Percentiles rank a stretch among this genome's conserved stretches.
phyloP scores from a whole-genome alignment of 2,888 invertebrate species.

The Melieria crassipennis region DNA sequence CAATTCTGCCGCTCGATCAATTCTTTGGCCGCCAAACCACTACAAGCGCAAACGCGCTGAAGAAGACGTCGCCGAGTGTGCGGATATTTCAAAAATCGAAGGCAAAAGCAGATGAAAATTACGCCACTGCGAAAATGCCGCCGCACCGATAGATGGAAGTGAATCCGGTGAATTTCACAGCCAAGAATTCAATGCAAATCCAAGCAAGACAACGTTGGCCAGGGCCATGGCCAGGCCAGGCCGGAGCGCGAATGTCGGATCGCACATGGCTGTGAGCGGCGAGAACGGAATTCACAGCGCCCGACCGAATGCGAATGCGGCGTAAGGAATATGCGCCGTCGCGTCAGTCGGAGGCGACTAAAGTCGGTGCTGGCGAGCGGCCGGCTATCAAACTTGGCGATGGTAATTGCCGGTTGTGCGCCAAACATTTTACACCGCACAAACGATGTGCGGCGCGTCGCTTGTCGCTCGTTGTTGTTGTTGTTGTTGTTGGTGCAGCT shows the following conservation, averaged over 20 bases:
- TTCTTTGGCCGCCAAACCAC: too few species aligned
- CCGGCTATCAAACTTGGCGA: conserved; percentile 58
- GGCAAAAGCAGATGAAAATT: too few species aligned
- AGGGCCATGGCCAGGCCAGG: too few species aligned
- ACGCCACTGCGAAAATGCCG: too few species aligned
- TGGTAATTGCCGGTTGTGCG: conserved; percentile 60
- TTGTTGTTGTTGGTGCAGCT: not conserved
- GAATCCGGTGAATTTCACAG: conserved; percentile 16
- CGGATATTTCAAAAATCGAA: too few species aligned
- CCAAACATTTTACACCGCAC: conserved; percentile 38
- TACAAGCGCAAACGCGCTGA: too few species aligned
- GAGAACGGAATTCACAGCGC: conserved; percentile 15
- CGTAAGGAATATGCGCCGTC: not conserved
- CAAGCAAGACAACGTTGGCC: conserved; percentile 15
- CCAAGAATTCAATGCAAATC: conserved; percentile 28
- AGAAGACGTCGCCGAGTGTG: too few species aligned
- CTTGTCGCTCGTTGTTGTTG: conserved; percentile 6
- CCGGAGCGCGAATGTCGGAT: conserved; percentile 2
- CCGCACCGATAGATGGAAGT: too few species aligned
- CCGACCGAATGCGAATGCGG: too few species aligned
- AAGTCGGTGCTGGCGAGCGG: conserved; percentile 4
- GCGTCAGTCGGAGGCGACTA: not conserved
- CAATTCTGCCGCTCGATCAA: too few species aligned
- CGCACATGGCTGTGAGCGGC: conserved; percentile 4
- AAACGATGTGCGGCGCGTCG: conserved; percentile 14